Conservation (phyloP, 92 coral and sea anemone species). For the Parazoanthus atlanticus region DNA sequence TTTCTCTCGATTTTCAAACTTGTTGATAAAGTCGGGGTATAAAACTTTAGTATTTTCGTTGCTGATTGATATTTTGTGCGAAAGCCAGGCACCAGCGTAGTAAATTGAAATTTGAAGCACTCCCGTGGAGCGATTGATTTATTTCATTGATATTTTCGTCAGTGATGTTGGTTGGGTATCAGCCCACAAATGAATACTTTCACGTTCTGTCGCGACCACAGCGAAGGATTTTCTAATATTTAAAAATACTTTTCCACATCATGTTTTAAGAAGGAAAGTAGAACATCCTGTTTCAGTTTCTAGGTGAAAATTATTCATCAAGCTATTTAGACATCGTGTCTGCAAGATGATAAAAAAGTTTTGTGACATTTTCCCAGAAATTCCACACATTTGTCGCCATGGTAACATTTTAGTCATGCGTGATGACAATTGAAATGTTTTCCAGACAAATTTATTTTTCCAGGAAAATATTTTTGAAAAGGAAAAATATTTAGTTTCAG, state of each 20-base stretch:
- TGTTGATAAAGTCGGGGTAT: background rate
- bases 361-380: background rate
- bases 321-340: background rate
- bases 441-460: no score
- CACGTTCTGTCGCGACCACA: constrained; percentile 20
- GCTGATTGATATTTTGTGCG: background rate
- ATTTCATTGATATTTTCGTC: constrained; percentile 44
- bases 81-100: constrained; percentile 9
- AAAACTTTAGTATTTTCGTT: background rate
- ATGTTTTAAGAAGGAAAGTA: background rate
- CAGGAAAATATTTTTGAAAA: no score
- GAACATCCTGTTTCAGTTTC: constrained; percentile 9
- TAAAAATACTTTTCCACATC: background rate
- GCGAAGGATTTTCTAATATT: background rate
- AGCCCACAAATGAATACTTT: background rate
- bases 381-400: constrained; percentile 27
- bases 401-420: constrained; percentile 30
- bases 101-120: constrained; percentile 15
- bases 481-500: background rate
- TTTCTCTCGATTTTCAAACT: background rate
- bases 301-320: background rate
- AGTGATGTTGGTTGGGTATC: constrained; percentile 27
- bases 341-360: background rate
- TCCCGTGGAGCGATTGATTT: constrained; percentile 8
- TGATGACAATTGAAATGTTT: background rate